Base-by-base conservation (phyloP, 2,888 invertebrate genomes). In the Serripes groenlandicus region DNA sequence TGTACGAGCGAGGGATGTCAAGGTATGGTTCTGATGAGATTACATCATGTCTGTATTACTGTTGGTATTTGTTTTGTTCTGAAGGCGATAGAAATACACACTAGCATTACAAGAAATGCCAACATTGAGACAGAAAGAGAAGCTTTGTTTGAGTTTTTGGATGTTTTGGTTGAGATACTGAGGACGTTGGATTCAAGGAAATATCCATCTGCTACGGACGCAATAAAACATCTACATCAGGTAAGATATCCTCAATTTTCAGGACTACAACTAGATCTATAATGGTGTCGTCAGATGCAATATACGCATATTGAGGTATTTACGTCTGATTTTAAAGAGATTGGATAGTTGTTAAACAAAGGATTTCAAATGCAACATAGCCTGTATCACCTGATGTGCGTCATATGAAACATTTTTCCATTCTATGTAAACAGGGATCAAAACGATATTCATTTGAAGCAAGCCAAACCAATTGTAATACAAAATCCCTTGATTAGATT, bases 71-170 rank as follows among this genome's bases (percentile, higher is more conserved):
- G 18, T 28, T 60, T 28, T 34, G 21, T 34, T 11, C 34, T 66
- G 5, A n/a, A 66, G 66, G 66, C 66, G 5, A 66, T 66, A 21
- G 66, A 66, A 9, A 66, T 66, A 4, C 66, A 66, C 32, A 66
- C 37, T 0, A 42, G 28, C 26, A 66, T 66, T 11, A 66, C 66
- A n/a, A 37, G 66, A 26, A 66, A 66, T 35, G 42, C 66, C 23
- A 66, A 66, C 23, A 66, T 42, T 30, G 66, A 66, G 26, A 66
- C 66, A 26, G 66, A 66, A 0, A 37, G 42, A 42, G 23, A 35
- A 0, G 28, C 66, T 2, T 32, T 66, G 23, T 66, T 42, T 11
- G 66, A 66, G 1, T 66, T 66, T 66, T 1, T 66, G 0, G 66
- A 66, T 42, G 66, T 66, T 37, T 42, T 66, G 42, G 26, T 42